Evolutionary conservation across 2,888 invertebrate genomes (phyloP), one percentile per base, ranked within the genome.

Genomic region (Diaprepes abbreviatus): DNA sequence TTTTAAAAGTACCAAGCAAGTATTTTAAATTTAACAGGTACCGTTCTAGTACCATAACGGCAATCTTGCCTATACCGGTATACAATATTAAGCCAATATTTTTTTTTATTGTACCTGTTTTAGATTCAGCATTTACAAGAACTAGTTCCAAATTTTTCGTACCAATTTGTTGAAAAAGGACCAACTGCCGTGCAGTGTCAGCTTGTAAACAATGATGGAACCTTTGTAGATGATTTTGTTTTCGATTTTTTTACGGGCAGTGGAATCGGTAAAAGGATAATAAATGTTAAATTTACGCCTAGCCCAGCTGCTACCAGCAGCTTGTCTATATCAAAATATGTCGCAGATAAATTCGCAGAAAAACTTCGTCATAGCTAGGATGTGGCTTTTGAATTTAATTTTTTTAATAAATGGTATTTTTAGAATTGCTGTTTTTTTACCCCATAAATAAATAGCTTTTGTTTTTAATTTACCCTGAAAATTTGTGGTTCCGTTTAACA

Each of bases 241-340:
- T 97, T 98, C 82, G 96, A 97, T 82, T 88, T 88, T 28, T 78
- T 79, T 59, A 92, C 92, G 33, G 90, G 92, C 1, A 85, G 87
- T 7, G 87, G 89, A 0, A 85, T 95, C 19, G 90, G 91, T 0
- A 88, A 89, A 70, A 87, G 93, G 73, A 91, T 97, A 40, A 84
- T 98, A 35, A 98, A 98, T 81, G 95, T 96, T 75, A 88, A 97
- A 52, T 98, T 98, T 86, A 95, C 97, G 1, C 97, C 98, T 0
- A 96, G 96, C 0, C 98, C 98, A 0, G 98, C 93, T 0, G 97
- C 98, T 0, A 98, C 98, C 0, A 96, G 96, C 55, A 94, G 94
- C n/a, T 86, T 98, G 76, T 93, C 97, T 31, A 97, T 98, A 73
- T 96, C 96, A 0, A 90, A 93, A 85, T 92, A 94, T 90, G 92